phyloP scores from a whole-genome alignment of 2,113 vertebrate genomes.

The Cochlearius cochlearius region DNA sequence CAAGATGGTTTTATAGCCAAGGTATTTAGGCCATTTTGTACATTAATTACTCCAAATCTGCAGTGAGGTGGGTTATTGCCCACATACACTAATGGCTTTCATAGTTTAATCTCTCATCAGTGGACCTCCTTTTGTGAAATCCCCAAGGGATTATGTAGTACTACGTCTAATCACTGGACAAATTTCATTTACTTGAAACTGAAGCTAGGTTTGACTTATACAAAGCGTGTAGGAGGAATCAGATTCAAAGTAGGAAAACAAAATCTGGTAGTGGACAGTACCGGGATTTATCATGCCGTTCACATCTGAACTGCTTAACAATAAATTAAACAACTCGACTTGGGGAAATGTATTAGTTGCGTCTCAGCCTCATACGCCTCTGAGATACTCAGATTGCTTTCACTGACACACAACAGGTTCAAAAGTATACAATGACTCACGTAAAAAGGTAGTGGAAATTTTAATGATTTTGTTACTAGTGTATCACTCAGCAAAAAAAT shows the following conservation, averaged over 20 bases:
- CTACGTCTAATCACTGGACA: conserved; percentile 49
- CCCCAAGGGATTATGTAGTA: conserved; percentile 36
- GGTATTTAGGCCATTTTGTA: conserved; percentile 8
- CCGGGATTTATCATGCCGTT: background rate
- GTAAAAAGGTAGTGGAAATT: background rate
- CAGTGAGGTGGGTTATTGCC: conserved; percentile 14
- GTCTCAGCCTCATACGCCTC: background rate
- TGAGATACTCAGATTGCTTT: background rate
- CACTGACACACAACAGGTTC: background rate
- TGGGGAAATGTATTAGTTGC: background rate
- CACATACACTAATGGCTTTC: conserved; percentile 15
- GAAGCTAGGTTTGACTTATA: conserved; percentile 12
- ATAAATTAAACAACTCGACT: background rate
- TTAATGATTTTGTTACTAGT: background rate
- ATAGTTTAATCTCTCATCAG: conserved; percentile 61
- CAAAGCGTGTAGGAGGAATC: background rate
- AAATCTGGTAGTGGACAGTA: background rate
- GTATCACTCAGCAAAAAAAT: background rate
- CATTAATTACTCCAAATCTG: conserved; percentile 8
- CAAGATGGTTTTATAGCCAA: background rate
- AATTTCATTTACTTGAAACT: conserved; percentile 65
- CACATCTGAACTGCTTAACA: background rate
- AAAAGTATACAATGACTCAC: background rate
- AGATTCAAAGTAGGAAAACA: conserved; percentile 7
- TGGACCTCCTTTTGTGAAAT: conserved; percentile 46